Evolutionary conservation across 1,140 invertebrate genomes (phyloP).

Genomic region (Prorops nasuta): DNA sequence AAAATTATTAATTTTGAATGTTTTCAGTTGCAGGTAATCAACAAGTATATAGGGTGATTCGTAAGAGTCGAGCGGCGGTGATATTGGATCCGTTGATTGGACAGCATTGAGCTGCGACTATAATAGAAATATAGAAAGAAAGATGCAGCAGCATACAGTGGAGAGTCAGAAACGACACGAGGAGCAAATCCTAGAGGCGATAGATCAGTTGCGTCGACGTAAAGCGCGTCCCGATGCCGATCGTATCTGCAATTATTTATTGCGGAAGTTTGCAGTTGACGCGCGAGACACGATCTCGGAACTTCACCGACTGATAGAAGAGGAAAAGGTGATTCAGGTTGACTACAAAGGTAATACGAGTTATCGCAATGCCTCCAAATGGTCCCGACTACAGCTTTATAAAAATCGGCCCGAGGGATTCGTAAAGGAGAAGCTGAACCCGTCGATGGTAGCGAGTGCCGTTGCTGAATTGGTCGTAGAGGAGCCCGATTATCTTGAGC

Average conservation of each 20-base stretch:
- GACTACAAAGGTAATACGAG: conserved; percentile 84
- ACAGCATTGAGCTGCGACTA: no score
- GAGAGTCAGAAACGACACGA: conserved; percentile 62
- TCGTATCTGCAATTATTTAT: conserved; percentile 77
- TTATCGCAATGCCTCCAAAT: conserved; percentile 79
- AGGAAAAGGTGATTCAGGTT: conserved; percentile 76
- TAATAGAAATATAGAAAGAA: no score
- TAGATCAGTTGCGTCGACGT: conserved; percentile 76
- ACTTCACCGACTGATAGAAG: conserved; percentile 72
- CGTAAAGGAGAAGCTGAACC: conserved; percentile 47
- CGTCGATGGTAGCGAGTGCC: conserved; percentile 63
- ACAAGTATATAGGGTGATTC: no score
- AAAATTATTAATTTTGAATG: no score
- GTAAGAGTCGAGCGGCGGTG: no score
- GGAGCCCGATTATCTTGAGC: conserved; percentile 69
- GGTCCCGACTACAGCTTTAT: conserved; percentile 59
- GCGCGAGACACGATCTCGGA: conserved; percentile 71
- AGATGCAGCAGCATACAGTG: conserved; percentile 37
- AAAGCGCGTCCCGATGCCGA: conserved; percentile 82
- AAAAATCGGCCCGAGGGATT: conserved; percentile 53
- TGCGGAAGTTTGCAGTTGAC: conserved; percentile 71
- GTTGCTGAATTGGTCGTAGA: conserved; percentile 68
- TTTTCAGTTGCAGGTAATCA: no score
- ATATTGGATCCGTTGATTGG: no score
- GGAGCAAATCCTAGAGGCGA: conserved; percentile 77